A percentile compares a stretch with the other conserved stretches of the same genome.
Evolutionary conservation across 2,797 vertebrate species (phyloP).

Genomic region (Chloroceryle inda): DNA sequence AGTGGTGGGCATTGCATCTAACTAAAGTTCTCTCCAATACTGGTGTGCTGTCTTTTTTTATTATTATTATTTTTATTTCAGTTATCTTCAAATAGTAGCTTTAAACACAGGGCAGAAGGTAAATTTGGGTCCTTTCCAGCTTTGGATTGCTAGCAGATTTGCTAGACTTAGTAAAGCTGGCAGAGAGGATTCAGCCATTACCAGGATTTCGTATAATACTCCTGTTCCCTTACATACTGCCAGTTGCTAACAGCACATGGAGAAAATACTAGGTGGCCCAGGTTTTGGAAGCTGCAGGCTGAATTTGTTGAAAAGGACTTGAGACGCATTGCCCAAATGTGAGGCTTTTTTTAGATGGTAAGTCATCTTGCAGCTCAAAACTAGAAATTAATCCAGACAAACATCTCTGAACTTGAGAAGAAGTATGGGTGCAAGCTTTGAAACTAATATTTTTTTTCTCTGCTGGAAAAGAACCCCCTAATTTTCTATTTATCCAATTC

Average conservation of each 20-base stretch:
- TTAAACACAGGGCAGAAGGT: constrained; percentile 58
- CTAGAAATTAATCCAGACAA: constrained; percentile 38
- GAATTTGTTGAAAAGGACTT: constrained; percentile 42
- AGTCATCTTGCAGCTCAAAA: constrained; percentile 41
- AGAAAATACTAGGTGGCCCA: constrained; percentile 52
- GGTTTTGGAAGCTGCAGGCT: constrained; percentile 38
- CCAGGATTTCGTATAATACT: constrained; percentile 51
- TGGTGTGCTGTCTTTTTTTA: background rate
- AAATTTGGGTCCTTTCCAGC: constrained; percentile 49
- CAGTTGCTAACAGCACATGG: constrained; percentile 48
- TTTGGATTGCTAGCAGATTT: constrained; percentile 62
- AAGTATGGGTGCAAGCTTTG: constrained; percentile 25
- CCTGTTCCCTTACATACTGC: constrained; percentile 36
- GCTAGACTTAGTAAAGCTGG: constrained; percentile 61
- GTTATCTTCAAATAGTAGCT: constrained; percentile 29
- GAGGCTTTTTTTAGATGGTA: constrained; percentile 49
- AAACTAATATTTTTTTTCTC: constrained; percentile 47
- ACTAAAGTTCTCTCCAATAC: constrained; percentile 18
- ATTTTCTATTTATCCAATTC: constrained; percentile 58
- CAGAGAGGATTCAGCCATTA: constrained; percentile 56
- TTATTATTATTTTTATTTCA: background rate
- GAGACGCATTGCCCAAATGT: constrained; percentile 14
- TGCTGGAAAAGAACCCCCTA: constrained; percentile 57
- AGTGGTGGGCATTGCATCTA: background rate
- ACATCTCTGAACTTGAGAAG: constrained; percentile 10